A percentile compares a stretch with the other conserved stretches of the same genome.
phyloP scores from a whole-genome alignment of 1,140 invertebrate species.

The Procambarus clarkii region DNA sequence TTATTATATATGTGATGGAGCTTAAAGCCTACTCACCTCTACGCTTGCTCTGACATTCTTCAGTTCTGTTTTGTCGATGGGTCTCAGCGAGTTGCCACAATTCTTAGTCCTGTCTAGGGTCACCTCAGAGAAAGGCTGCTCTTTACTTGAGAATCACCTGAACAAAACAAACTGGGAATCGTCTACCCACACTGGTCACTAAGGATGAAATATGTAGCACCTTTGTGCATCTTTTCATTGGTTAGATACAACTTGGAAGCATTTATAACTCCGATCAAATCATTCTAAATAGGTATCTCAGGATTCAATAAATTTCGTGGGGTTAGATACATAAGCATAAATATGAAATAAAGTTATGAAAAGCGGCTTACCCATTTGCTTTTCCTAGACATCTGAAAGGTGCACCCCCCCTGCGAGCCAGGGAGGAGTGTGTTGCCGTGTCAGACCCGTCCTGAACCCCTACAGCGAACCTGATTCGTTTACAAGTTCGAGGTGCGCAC shows the following conservation, averaged over 20 bases:
- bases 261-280: not conserved
- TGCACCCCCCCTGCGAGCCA: not conserved
- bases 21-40: conserved; percentile 23
- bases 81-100: conserved; percentile 20
- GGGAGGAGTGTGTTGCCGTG: conserved; percentile 39
- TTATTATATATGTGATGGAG: conserved; percentile 60
- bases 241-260: conserved; percentile 11
- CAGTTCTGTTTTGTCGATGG: not conserved
- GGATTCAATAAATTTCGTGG: not conserved
- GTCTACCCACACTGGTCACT: conserved; percentile 25
- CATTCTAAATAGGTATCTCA: not conserved
- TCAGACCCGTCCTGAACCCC: conserved; percentile 51
- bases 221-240: conserved; percentile 30
- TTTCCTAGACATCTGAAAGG: conserved; percentile 24
- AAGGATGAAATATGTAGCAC: conserved; percentile 8
- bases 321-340: not conserved
- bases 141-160: not conserved
- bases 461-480: conserved; percentile 57
- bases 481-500: conserved; percentile 66
- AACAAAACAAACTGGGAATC: conserved; percentile 28
- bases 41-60: not conserved
- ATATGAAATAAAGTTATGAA: not conserved
- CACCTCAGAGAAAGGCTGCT: too few relatives aligned
- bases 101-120: conserved; percentile 1
- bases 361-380: conserved; percentile 15